Conservation (phyloP, 2,797 vertebrate genomes). For the Craterocephalus amniculus region DNA sequence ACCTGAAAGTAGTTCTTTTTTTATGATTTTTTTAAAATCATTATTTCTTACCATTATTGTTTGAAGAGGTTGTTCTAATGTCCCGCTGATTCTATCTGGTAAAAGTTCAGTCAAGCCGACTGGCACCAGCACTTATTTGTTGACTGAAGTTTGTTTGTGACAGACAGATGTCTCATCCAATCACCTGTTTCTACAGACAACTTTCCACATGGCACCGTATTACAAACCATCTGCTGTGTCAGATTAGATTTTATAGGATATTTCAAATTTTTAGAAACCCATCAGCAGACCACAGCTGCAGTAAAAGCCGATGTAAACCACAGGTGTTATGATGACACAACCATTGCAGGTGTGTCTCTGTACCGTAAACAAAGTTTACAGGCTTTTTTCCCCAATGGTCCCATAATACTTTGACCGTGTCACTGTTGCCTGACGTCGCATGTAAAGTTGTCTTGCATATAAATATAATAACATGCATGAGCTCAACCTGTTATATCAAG, state of each 20-base stretch:
- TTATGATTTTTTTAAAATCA: not conserved
- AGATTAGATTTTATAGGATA: conserved; percentile 15
- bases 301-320: conserved; percentile 3
- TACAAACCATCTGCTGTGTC: conserved; percentile 25
- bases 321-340: not conserved
- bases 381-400: not conserved
- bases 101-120: not conserved
- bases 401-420: not conserved
- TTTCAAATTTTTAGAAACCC: conserved; percentile 13
- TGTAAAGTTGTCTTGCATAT: not conserved
- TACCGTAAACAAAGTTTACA: not conserved
- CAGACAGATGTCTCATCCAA: not conserved
- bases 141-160: not conserved
- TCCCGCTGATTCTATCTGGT: not conserved
- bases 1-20: not conserved
- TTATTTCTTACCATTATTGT: not conserved
- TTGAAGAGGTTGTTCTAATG: not conserved
- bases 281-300: conserved; percentile 10
- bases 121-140: not conserved
- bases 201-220: conserved; percentile 5
- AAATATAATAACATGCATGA: not conserved
- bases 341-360: conserved; percentile 3
- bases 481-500: not conserved
- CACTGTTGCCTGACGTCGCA: not conserved
- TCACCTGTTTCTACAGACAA: conserved; percentile 4